Conservation (phyloP, 2,888 invertebrate species). For the Cactoblastis cactorum region DNA sequence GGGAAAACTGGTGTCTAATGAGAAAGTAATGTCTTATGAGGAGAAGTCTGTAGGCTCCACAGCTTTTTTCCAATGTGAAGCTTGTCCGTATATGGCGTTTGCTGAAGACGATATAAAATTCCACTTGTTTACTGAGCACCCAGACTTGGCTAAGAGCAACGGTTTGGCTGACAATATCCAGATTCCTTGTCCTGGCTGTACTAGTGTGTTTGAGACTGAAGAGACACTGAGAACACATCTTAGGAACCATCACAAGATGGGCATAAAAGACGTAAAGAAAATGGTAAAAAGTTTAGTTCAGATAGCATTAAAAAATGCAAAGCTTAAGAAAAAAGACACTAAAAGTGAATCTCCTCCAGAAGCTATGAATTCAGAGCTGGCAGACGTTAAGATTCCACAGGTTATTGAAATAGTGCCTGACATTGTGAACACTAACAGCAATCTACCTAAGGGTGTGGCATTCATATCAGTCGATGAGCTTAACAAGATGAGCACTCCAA, state of each 20-base stretch:
- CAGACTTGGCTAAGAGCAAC: slow-evolving; percentile 71
- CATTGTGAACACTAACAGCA: slow-evolving; percentile 41
- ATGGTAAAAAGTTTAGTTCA: slow-evolving; percentile 78
- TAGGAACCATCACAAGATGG: slow-evolving; percentile 84
- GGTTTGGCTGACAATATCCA: slow-evolving; percentile 74
- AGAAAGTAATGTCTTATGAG: slow-evolving; percentile 70
- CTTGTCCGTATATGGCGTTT: slow-evolving; percentile 76
- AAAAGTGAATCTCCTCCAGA: slow-evolving; percentile 28
- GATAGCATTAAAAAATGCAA: slow-evolving; percentile 65
- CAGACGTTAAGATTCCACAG: slow-evolving; percentile 63
- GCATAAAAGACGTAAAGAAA: slow-evolving; percentile 77
- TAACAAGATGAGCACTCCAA: slow-evolving; percentile 68
- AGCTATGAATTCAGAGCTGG: slow-evolving; percentile 34
- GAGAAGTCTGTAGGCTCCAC: slow-evolving; percentile 73
- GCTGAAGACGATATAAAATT: slow-evolving; percentile 75
- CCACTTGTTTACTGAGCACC: slow-evolving; percentile 72
- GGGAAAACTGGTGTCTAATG: slow-evolving; percentile 42
- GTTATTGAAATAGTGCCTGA: slow-evolving; percentile 72
- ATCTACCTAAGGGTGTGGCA: slow-evolving; percentile 64
- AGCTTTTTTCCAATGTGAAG: slow-evolving; percentile 75
- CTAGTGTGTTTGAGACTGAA: slow-evolving; percentile 81
- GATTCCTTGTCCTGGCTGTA: slow-evolving; percentile 83
- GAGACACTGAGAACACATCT: slow-evolving; percentile 82
- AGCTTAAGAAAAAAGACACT: slow-evolving; percentile 59
- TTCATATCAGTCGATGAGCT: slow-evolving; percentile 70